Evolutionary conservation across 1,140 invertebrate species (phyloP), one percentile per base, ranked within the genome.

Genomic region (Neodiprion virginianus): DNA sequence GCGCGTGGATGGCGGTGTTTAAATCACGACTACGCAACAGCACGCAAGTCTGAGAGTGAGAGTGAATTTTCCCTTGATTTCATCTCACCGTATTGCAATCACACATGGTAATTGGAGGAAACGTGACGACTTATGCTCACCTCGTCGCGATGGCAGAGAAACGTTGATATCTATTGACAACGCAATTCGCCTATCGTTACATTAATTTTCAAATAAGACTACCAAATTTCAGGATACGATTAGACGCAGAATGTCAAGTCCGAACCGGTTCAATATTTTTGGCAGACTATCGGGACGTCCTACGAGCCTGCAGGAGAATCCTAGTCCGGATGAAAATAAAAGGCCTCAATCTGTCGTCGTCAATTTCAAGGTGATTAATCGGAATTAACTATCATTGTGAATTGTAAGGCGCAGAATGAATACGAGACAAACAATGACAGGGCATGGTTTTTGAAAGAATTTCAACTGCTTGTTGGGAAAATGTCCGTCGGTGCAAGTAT

Each of bases 231-330:
- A 61, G 53, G 53, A 61, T 61, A n/a, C n/a, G 53, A n/a, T 48
- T 12, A 21, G 40, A 48, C 21, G 48, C 10, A 47, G 48, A 48
- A 48, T 71, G 70, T 71, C 70, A 40, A 21, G 48, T 40, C 48
- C 70, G 17, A 71, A 28, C 17, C 23, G 48, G 11, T 21, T 71
- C 9, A 71, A 48, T 48, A 40, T 71, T 48, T 71, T 71, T n/a
- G 75, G 71, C 9, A 86, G 73, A 78, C 40, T 84, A 14, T 80
- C 83, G 17, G 78, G 71, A 74, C 49, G 78, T 2, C 67, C 17
- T 23, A 47, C 12, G 23, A 69, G 65, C 17, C 28, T 40, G 28
- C 68, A 76, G 73, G 74, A 78, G 66, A 74, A 79, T 74, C 72
- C 40, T 23, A 79, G 73, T 28, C 12, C 40, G 67, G 78, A 77